Evolutionary conservation across 2,888 invertebrate species (phyloP), one percentile per base, ranked within the genome.

Genomic region (Dryomyza anilis): DNA sequence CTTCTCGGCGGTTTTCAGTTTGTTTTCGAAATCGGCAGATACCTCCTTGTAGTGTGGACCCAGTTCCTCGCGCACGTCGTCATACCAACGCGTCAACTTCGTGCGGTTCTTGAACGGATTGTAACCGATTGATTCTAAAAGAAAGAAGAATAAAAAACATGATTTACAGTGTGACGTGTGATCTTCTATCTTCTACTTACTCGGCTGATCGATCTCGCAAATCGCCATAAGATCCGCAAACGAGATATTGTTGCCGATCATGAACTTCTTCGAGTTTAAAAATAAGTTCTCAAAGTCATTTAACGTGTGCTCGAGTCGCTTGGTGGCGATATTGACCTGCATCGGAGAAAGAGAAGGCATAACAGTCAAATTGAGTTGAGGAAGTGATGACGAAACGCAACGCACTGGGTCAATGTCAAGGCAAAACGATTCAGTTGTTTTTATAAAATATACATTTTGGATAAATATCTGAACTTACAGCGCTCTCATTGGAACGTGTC

Each of bases 151-250:
- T 33, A 45, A 64, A 55, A 29, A 25, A 29, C 36, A 19, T 14
- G 39, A 46, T 36, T 12, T 33, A 52, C 27, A 25, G 19, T 25
- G 10, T 5, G 19, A 8, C 10, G n/a, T 16, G 6, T 6, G n/a
- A 6, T 25, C 23, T 52, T 19, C 6, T 6, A 52, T 52, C 5
- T 21, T 43, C 0, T 50, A 57, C 86, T 85, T 82, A 92, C 92
- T 86, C 63, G 91, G 88, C 81, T 93, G 92, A 79, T 93, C 92
- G 64, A 93, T 78, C 83, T 93, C 93, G 72, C 90, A 90, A 14
- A 89, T 88, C 1, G 91, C 92, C 70, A 91, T 83, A 63, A 94
- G 80, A 79, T 94, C 93, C 0, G 93, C 92, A 43, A 89, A 87
- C 1, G 89, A 88, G 12, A 91, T 84, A 52, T 85, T 81, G 71